Percentiles rank a stretch among this genome's conserved stretches.
These are phyloP conservation scores for Cirrhinus molitorella DNA, from an alignment of 2,797 vertebrate genomes.

Conservation along the genomic window DNA sequence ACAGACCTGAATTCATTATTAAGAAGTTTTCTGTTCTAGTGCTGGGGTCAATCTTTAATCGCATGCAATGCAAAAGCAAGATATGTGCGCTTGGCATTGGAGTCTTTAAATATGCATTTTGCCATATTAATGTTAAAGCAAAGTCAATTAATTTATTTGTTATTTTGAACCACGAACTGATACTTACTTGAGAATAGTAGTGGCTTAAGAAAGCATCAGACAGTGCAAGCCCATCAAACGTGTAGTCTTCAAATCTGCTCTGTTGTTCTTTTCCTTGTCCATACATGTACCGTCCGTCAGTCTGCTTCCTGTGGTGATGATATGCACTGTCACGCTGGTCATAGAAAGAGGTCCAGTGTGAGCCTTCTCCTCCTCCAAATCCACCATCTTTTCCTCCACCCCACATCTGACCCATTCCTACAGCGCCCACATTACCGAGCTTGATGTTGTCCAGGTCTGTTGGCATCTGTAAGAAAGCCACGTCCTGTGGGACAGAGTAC, in stretches of 20 bases:
- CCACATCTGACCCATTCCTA: background rate
- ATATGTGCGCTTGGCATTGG: too few species aligned
- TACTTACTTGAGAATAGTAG: slow-evolving; percentile 77
- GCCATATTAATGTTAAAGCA: background rate
- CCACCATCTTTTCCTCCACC: slow-evolving; percentile 25
- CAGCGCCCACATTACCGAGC: accelerated
- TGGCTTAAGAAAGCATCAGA: slow-evolving; percentile 67
- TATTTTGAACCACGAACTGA: background rate
- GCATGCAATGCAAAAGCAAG: too few species aligned
- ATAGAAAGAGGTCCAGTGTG: background rate
- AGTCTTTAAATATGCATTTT: background rate
- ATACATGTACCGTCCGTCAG: background rate
- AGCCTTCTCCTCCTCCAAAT: background rate
- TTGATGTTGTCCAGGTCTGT: slow-evolving; percentile 29
- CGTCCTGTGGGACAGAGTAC: slow-evolving; percentile 57
- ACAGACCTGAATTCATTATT: too few species aligned
- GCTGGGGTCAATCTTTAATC: too few species aligned
- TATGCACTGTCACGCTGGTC: slow-evolving; percentile 37
- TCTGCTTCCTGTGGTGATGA: slow-evolving; percentile 2
- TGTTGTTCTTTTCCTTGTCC: background rate
- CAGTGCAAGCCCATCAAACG: slow-evolving; percentile 72
- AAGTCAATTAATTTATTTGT: background rate
- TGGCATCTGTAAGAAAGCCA: slow-evolving; percentile 62
- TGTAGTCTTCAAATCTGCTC: slow-evolving; percentile 22
- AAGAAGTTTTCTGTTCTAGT: too few species aligned